Base-by-base conservation (phyloP, 1,140 invertebrate genomes). In the Drosophila pachea region DNA sequence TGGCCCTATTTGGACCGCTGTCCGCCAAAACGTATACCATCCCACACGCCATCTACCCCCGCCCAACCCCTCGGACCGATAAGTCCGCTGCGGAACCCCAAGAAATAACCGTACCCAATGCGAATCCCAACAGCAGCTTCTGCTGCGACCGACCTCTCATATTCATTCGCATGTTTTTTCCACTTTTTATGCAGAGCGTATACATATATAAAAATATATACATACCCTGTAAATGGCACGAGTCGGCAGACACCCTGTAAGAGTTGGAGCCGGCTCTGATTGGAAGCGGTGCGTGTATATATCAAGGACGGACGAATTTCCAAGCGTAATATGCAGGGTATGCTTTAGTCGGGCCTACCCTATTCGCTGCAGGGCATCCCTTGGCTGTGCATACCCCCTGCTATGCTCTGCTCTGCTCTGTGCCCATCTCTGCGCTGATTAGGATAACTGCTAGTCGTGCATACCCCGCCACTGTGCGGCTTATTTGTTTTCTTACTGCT, bases 1-100 rank as follows among this genome's bases (percentile, higher is more conserved):
- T 86, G 83, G 83, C 78, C 82, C 73, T 72, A 83, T 81, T 82
- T 81, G 58, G 68, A 48, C 38, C 59, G 73, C 63, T 81, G 77
- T 76, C 69, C 69, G 63, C 73, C 54, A 61, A 63, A 33, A n/a
- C 11, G 4, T n/a, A n/a, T n/a, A n/a, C n/a, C n/a, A n/a, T n/a
- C n/a, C n/a, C n/a, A n/a, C n/a, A n/a, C n/a, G n/a, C n/a, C n/a
- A n/a, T n/a, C n/a, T n/a, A n/a, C 22, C 22, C 22, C 22, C 22
- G 3, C 22, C 22, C 22, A n/a, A n/a, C 22, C 22, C 22, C 22
- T 22, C 22, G 22, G 22, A 22, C 22, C 22, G 22, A 22, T 22
- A 22, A 22, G 22, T 22, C 22, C 22, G 22, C 22, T 38, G 36
- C 36, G 32, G 31, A 32, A 14, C n/a, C 49, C 55, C 14, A 58